phyloP scores from a whole-genome alignment of 2,797 vertebrate species.

The Notolabrus celidotus region DNA sequence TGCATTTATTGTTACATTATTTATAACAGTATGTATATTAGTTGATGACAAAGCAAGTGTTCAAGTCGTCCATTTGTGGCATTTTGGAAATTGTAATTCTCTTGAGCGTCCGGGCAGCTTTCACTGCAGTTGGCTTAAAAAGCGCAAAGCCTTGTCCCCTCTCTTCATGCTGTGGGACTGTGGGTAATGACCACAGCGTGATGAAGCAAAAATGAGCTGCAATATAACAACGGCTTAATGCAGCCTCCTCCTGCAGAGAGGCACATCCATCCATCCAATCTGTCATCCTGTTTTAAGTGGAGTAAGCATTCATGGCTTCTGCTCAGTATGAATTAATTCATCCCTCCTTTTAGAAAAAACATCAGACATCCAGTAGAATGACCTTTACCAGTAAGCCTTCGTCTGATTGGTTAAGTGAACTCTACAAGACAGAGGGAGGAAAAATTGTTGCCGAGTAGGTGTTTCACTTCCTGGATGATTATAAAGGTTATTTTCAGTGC shows the following conservation, averaged over 20 bases:
- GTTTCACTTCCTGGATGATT: conserved; percentile 13
- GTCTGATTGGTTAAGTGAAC: conserved; percentile 20
- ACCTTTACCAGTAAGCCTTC: background rate
- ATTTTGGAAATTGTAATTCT: conserved; percentile 31
- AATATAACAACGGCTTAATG: conserved; percentile 2
- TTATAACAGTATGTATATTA: conserved; percentile 69
- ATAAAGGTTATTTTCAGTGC: background rate
- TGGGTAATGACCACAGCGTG: conserved; percentile 19
- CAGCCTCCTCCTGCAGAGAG: conserved; percentile 41
- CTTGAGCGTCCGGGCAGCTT: background rate
- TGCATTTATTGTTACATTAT: conserved; percentile 65
- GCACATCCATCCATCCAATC: conserved; percentile 19
- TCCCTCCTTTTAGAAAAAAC: conserved; percentile 21
- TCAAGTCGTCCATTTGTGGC: conserved; percentile 42
- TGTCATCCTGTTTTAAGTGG: conserved; percentile 19
- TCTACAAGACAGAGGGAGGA: background rate
- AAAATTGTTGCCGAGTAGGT: background rate
- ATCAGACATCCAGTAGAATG: conserved; percentile 8
- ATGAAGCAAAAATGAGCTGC: background rate
- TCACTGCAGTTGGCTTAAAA: background rate
- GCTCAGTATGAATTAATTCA: conserved; percentile 25
- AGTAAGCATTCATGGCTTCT: conserved; percentile 28
- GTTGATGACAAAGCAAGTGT: conserved; percentile 53
- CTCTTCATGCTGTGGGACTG: conserved; percentile 19
- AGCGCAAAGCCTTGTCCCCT: conserved; percentile 6